Evolutionary conservation across 2,797 vertebrate species (phyloP).

Genomic region (Toxotes lorentzi): DNA sequence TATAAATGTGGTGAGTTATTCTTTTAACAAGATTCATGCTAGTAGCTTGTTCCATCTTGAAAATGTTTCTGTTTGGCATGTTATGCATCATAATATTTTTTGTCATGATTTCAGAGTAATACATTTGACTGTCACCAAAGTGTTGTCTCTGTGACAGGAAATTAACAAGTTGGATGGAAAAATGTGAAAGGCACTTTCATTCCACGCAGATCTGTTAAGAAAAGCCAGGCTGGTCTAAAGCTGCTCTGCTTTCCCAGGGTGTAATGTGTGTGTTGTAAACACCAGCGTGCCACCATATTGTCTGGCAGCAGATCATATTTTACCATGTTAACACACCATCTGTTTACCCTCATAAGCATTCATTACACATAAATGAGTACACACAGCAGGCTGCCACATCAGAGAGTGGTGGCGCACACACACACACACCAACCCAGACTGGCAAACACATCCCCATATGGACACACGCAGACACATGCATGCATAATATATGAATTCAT

Average conservation of each 20-base stretch:
- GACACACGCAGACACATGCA: conserved; percentile 40
- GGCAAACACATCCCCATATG: conserved; percentile 47
- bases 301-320: conserved; percentile 87
- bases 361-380: conserved; percentile 83
- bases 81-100: conserved; percentile 1
- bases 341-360: conserved; percentile 86
- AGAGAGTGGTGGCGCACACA: conserved; percentile 44
- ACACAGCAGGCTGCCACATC: conserved; percentile 76
- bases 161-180: conserved; percentile 9
- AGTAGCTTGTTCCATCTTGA: background rate
- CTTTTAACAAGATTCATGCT: background rate
- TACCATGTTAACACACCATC: conserved; percentile 89
- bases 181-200: conserved; percentile 48
- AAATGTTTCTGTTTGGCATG: background rate
- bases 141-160: conserved; percentile 1
- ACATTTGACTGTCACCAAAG: conserved; percentile 15
- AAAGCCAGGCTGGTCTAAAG: conserved; percentile 59
- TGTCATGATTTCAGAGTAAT: conserved; percentile 6
- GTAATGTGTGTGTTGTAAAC: conserved; percentile 85
- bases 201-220: conserved; percentile 50
- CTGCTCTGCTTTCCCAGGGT: conserved; percentile 75
- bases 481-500: conserved; percentile 13
- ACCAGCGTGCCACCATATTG: conserved; percentile 86
- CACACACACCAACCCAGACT: conserved; percentile 31
- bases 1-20: background rate